A percentile compares a stretch with the other conserved stretches of the same genome.
phyloP scores from a whole-genome alignment of 1,140 invertebrate species.

The Anoplophora glabripennis region DNA sequence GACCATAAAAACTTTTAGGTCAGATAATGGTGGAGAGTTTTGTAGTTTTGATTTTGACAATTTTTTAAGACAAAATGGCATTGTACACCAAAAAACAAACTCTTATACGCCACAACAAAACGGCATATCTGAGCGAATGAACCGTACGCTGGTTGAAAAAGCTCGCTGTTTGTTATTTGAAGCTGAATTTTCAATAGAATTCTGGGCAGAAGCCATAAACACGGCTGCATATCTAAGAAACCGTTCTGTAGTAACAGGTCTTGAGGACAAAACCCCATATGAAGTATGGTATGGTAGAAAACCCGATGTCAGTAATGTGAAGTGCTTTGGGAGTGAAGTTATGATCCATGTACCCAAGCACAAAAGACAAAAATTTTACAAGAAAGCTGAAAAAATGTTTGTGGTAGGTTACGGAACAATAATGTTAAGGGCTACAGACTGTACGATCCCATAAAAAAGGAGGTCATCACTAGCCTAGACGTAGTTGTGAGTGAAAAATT shows the following conservation, averaged over 20 bases:
- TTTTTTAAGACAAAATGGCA: not conserved
- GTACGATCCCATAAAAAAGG: slow-evolving; percentile 4
- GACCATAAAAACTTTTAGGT: slow-evolving; percentile 14
- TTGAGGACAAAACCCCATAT: too few species aligned
- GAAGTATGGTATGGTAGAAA: too few species aligned
- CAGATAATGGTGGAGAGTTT: not conserved
- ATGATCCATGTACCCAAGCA: slow-evolving; percentile 29
- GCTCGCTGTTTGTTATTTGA: slow-evolving; percentile 44
- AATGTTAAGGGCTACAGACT: slow-evolving; percentile 34
- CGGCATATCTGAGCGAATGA: slow-evolving; percentile 45
- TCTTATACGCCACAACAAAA: slow-evolving; percentile 48
- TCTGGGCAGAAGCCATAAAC: slow-evolving; percentile 48
- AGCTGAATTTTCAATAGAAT: slow-evolving; percentile 31
- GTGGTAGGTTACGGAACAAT: slow-evolving; percentile 38
- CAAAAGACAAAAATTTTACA: slow-evolving; percentile 34
- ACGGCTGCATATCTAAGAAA: slow-evolving; percentile 50
- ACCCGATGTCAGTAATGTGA: too few species aligned
- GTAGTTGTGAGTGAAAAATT: slow-evolving; percentile 6
- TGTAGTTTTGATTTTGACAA: not conserved
- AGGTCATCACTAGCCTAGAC: slow-evolving; percentile 8
- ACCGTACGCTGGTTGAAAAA: slow-evolving; percentile 44
- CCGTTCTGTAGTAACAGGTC: slow-evolving; percentile 15
- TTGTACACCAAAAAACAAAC: slow-evolving; percentile 8
- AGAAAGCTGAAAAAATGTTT: slow-evolving; percentile 35
- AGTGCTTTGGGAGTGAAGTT: too few species aligned